Conservation (phyloP, 2,888 invertebrate genomes). For the Parochlus steinenii region DNA sequence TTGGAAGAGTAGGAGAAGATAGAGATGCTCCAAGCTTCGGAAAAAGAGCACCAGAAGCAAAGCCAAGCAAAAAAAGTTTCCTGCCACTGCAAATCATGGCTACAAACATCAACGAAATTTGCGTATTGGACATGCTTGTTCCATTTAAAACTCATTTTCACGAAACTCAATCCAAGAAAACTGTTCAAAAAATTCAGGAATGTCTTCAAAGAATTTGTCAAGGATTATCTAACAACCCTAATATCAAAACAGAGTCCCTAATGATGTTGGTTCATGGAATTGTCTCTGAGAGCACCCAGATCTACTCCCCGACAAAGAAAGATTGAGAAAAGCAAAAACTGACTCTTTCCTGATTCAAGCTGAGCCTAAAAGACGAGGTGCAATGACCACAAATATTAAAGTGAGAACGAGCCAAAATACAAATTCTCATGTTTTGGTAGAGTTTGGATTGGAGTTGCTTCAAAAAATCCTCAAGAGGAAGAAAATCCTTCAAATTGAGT, state of each 20-base stretch:
- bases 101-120: conserved; percentile 57
- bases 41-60: conserved; percentile 65
- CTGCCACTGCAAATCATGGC: conserved; percentile 70
- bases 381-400: conserved; percentile 41
- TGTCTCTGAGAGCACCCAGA: conserved; percentile 66
- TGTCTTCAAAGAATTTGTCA: conserved; percentile 60
- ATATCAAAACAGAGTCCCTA: conserved; percentile 52
- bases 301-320: conserved; percentile 39
- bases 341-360: conserved; percentile 66
- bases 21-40: conserved; percentile 77
- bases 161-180: conserved; percentile 62
- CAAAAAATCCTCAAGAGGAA: conserved; percentile 61
- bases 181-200: conserved; percentile 61
- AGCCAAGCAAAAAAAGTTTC: conserved; percentile 67
- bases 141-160: conserved; percentile 69
- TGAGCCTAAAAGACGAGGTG: conserved; percentile 49
- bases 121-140: conserved; percentile 55
- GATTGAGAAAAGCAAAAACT: no score
- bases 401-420: conserved; percentile 50
- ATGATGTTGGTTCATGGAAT: conserved; percentile 69
- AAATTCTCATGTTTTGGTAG: conserved; percentile 74
- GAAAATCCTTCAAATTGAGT: conserved; percentile 41
- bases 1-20: conserved; percentile 76
- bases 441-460: conserved; percentile 72
- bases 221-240: conserved; percentile 70